Percentiles rank a stretch among this genome's conserved stretches.
Evolutionary conservation across 2,797 vertebrate genomes (phyloP).

Genomic region (Cygnus olor): DNA sequence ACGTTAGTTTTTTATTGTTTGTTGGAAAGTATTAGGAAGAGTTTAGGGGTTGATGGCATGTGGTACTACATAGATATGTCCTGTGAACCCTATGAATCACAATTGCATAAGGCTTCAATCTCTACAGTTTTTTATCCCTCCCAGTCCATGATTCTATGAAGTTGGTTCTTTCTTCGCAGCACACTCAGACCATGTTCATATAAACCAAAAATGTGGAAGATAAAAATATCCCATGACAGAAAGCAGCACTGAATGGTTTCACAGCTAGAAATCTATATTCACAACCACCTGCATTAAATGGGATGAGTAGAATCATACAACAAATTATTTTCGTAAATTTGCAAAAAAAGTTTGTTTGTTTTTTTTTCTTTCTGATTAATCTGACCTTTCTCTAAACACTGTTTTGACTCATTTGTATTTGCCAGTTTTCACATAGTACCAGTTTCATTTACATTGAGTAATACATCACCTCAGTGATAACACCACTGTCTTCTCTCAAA

Average conservation of each 20-base stretch:
- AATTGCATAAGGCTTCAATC: neutral
- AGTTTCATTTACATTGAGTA: neutral
- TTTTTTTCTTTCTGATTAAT: neutral
- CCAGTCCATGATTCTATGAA: neutral
- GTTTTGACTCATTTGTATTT: neutral
- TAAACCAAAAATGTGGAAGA: neutral
- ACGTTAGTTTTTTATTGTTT: neutral
- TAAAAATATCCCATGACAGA: neutral
- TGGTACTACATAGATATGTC: rapidly evolving
- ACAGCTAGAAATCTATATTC: neutral
- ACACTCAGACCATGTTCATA: neutral
- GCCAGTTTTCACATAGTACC: neutral
- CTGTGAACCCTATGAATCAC: neutral
- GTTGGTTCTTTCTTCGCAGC: neutral
- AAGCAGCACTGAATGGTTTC: neutral
- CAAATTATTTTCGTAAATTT: neutral
- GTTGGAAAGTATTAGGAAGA: neutral
- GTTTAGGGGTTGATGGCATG: neutral
- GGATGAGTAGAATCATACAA: neutral
- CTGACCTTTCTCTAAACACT: neutral
- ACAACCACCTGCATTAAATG: neutral
- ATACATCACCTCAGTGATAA: neutral
- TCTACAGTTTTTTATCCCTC: neutral
- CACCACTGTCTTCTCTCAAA: neutral
- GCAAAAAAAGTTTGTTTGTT: neutral